Conservation (phyloP, 1,140 invertebrate genomes). For the Drosophila nebulosa region DNA sequence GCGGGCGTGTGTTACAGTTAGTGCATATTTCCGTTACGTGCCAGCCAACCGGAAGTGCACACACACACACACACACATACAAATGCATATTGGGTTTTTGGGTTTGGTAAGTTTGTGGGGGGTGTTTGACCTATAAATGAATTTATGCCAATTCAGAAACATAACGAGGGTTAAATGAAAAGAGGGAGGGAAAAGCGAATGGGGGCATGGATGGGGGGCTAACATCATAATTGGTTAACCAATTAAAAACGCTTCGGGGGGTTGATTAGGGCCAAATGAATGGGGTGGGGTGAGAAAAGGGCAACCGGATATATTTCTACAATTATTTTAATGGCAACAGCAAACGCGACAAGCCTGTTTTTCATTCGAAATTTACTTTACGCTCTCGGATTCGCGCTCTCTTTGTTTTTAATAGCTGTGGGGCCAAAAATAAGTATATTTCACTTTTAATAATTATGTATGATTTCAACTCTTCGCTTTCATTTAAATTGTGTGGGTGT, state of each 20-base stretch:
- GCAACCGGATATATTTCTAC: slow-evolving; percentile 44
- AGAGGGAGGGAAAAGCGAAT: neutral
- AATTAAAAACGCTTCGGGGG: slow-evolving; percentile 40
- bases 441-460: slow-evolving; percentile 40
- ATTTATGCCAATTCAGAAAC: slow-evolving; percentile 65
- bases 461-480: slow-evolving; percentile 21
- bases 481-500: neutral
- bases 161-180: neutral
- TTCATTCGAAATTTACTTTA: slow-evolving; percentile 8
- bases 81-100: slow-evolving; percentile 5
- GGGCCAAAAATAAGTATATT: slow-evolving; percentile 5
- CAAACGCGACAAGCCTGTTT: slow-evolving; percentile 19
- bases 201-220: slow-evolving; percentile 5
- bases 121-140: slow-evolving; percentile 73
- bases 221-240: slow-evolving; percentile 23
- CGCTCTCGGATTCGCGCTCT: neutral
- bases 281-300: slow-evolving; percentile 6
- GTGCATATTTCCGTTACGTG: slow-evolving; percentile 45
- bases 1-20: neutral
- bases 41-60: slow-evolving; percentile 53
- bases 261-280: slow-evolving; percentile 23
- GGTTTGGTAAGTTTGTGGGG: slow-evolving; percentile 32
- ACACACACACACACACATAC: slow-evolving; percentile 24
- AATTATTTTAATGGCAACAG: slow-evolving; percentile 41
- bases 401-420: neutral